Base-by-base conservation (phyloP, 2,888 invertebrate species). In the Nemurella pictetii region DNA sequence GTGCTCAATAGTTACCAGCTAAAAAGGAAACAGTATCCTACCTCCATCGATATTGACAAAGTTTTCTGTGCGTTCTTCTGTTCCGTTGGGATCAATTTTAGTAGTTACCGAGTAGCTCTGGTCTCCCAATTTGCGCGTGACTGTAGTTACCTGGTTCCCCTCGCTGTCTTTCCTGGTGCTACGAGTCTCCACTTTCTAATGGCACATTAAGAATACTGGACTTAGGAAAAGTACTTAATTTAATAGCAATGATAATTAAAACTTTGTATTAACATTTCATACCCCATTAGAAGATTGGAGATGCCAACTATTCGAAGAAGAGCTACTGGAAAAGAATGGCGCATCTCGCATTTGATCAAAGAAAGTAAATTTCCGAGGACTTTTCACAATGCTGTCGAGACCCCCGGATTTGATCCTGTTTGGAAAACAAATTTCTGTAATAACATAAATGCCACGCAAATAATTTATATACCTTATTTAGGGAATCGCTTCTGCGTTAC, bases 141-240 rank as follows among this genome's bases (percentile, higher is more conserved):
- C 89, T n/a, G 91, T 93, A 15, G 92, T 93, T 87, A 93, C 92
- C 87, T 92, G 91, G 87, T 93, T 93, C 0, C 94, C 94, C 74
- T 92, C 90, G 15, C 91, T 91, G 87, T 94, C 94, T 87, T 90
- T 91, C 0, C 93, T 90, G 27, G 92, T 91, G 87, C 91, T 91
- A 78, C 91, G 92, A 32, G 92, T 92, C 89, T 94, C 93, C 85
- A 92, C 89, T 28, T 91, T 90, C 87, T 87, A 84, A 12, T 85
- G 85, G 9, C 29, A 73, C 73, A 36, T 20, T 55, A 55, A 55
- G 9, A 74, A n/a, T 74, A 74, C 7, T 74, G 15, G 26, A 5
- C 3, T 4, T 9, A 74, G 26, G 7, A 74, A 74, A 25, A 74
- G 4, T 74, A 74, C 7, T 74, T 7, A n/a, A 25, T 25, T 4